Evolutionary conservation across 2,113 vertebrate species (phyloP), one percentile per base, ranked within the genome.

Genomic region (Bambusicola thoracicus): DNA sequence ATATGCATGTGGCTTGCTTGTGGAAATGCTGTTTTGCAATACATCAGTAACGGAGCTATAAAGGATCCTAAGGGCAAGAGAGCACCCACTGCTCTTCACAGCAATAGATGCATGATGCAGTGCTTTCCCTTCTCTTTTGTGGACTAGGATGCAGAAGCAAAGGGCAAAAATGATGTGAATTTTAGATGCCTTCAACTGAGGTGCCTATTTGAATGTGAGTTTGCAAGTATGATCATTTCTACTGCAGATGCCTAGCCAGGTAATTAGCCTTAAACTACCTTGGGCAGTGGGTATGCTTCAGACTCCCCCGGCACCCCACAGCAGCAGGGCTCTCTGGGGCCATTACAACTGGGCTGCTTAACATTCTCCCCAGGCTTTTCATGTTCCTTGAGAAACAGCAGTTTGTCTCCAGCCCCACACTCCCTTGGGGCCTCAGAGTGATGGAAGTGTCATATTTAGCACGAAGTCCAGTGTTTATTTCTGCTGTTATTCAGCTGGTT

Each of bases 391-490:
- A 86, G 48, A 79, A 89, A 69, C 51, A 30, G 11, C 1, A 5
- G 4, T 44, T 30, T 81, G 66, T 68, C 67, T 55, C 70, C 70
- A 85, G 68, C 55, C 3, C 41, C 30, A n/a, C 66, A 12, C 43
- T 66, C 49, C 40, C 74, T 77, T 36, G 70, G 40, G 84, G 66
- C 19, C 67, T 79, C 81, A 63, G 49, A 34, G 24, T 81, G 91
- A 92, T 58, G 69, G 24, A 63, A 49, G 75, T 80, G 89, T 92
- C 92, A 95, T 93, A 81, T 92, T 81, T 55, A 95, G 75, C 67
- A 49, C 41, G 41, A 61, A 77, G 24, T 38, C 44, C 17, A 11
- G 59, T 82, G 92, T 89, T 91, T 93, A 76, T 90, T 89, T 89
- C 87, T 89, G 78, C 65, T 77, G 87, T 63, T 61, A 80, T 87